Evolutionary conservation across 92 coral and sea anemone species (phyloP), one percentile per base, ranked within the genome.

Genomic region (Chrysogorgia sp.): DNA sequence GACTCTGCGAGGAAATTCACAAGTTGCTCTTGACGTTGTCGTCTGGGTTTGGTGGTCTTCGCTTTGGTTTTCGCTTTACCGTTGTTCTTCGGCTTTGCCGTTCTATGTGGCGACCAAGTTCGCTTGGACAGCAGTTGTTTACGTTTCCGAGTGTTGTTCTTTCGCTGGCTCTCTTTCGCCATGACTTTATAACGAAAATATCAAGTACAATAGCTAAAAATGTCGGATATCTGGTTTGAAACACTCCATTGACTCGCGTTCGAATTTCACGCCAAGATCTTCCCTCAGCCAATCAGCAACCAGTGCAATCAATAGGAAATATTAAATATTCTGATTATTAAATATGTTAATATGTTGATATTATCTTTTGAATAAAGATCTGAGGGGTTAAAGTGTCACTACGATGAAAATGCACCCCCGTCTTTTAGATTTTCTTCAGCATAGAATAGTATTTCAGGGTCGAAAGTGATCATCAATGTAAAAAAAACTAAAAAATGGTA

Each of bases 81-180:
- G 34, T 55, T 43, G 19, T 31, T 24, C 22, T 59, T n/a, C 34
- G 49, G 57, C 45, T 68, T 68, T 47, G 79, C n/a, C 1, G 79
- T 31, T 10, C 79, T 58, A 13, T 72, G 26, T 1, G 55, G 45
- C 47, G 17, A n/a, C 79, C 79, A 72, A 26, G 20, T 55, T 72
- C 65, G 79, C 34, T 72, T 72, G 7, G 52, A 9, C 21, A 50
- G 31, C 41, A 32, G 40, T 19, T 56, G 79, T n/a, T 28, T 72
- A 33, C 37, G 79, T 40, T 55, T 72, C 28, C 55, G 79, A 50
- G 17, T 55, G 35, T 34, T 35, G 26, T 60, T 53, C 29, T 56
- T 53, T 17, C 32, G 64, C 34, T 55, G 53, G 30, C 63, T 53
- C 43, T 20, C 19, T 17, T 32, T 72, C 13, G 79, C 22, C 64